Percentiles rank a stretch among this genome's conserved stretches.
Evolutionary conservation across 2,888 invertebrate species (phyloP).

Genomic region (Phaedon cochleariae): DNA sequence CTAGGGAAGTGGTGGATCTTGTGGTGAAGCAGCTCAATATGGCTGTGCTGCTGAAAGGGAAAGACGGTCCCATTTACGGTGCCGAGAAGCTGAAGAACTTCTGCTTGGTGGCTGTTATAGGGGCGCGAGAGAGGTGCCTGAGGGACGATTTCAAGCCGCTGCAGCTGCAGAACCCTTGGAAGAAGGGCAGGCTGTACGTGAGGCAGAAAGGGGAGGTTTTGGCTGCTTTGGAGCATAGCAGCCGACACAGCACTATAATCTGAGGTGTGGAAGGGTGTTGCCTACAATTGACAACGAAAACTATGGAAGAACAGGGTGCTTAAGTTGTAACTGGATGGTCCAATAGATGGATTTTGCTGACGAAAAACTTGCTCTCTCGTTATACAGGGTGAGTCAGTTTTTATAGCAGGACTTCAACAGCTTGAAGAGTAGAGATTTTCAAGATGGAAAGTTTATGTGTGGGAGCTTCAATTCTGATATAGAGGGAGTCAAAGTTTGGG

Average conservation of each 20-base stretch:
- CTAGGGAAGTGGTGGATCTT: conserved; percentile 93
- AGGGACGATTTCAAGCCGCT: conserved; percentile 94
- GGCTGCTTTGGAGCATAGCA: conserved; percentile 88
- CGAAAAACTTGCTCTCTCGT: too few species aligned
- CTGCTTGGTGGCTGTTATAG: conserved; percentile 95
- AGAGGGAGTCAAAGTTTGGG: too few species aligned
- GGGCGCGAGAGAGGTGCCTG: conserved; percentile 91
- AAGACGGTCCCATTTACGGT: conserved; percentile 85
- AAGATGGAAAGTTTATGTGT: too few species aligned
- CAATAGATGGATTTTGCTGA: too few species aligned
- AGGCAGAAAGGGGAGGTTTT: conserved; percentile 89
- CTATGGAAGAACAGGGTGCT: not conserved
- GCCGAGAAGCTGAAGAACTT: conserved; percentile 87
- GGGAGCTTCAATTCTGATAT: too few species aligned
- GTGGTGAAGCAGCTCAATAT: conserved; percentile 96
- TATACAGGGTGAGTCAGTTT: too few species aligned
- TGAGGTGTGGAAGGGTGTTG: conserved; percentile 54
- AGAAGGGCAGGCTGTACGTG: conserved; percentile 91
- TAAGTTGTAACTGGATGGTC: too few species aligned
- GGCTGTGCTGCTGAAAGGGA: conserved; percentile 87
- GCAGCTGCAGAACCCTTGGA: conserved; percentile 95
- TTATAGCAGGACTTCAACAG: too few species aligned
- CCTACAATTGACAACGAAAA: conserved; percentile 31
- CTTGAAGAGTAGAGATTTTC: too few species aligned
- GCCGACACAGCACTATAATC: conserved; percentile 78